phyloP scores from a whole-genome alignment of 2,113 vertebrate genomes.

The Gallinago jamesoni region DNA sequence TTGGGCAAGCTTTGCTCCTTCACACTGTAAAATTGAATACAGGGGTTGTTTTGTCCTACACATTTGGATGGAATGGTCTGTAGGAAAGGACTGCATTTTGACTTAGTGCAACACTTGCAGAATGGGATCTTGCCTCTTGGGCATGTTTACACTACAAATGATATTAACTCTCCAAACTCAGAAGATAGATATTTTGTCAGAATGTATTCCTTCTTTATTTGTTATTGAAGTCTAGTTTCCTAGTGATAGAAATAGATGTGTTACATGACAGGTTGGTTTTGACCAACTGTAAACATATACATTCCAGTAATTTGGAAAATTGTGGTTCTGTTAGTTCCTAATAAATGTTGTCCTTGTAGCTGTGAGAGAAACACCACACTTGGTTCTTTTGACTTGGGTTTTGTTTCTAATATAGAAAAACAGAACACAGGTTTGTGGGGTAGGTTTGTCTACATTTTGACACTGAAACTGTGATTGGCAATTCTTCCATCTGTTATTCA shows the following conservation, averaged over 20 bases:
- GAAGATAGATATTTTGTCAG: neutral
- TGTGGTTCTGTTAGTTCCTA: neutral
- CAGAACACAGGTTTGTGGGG: neutral
- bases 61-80: neutral
- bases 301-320: neutral
- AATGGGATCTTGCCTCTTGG: neutral
- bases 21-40: neutral
- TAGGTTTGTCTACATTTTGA: constrained; percentile 13
- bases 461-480: neutral
- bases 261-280: neutral
- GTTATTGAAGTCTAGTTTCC: neutral
- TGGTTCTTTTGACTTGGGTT: neutral
- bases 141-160: neutral
- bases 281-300: neutral
- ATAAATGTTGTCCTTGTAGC: neutral
- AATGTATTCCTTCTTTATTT: neutral
- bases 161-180: neutral
- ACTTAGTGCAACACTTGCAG: neutral
- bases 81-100: neutral
- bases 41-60: neutral
- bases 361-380: neutral
- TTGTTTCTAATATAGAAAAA: neutral
- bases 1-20: neutral
- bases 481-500: constrained; percentile 12
- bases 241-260: neutral